Evolutionary conservation across 2,888 invertebrate species (phyloP), one percentile per base, ranked within the genome.

Genomic region (Drosophila birchii): DNA sequence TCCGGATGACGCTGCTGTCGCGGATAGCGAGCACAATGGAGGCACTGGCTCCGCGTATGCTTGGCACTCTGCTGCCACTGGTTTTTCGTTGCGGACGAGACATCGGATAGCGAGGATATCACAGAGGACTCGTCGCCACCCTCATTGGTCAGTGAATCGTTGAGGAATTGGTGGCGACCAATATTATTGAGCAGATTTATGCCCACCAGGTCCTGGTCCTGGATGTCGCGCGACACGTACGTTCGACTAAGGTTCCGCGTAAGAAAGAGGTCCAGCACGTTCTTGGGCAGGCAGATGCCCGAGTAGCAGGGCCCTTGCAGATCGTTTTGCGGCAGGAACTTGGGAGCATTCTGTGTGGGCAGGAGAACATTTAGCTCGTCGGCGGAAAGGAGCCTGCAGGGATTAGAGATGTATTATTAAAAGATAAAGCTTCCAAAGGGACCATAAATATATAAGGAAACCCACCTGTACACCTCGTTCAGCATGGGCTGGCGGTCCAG

Each of bases 61-160:
- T 91, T 92, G 16, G 86, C 82, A 18, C 90, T 88, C 90, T 91
- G 92, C 76, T 92, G 93, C 14, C 87, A 61, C 20, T 61, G 64
- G 0, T 49, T 43, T 5, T 49, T 18, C 11, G 49, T 38, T 36
- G 91, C 90, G 39, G 91, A 91, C 9, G 91, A 91, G 1, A 93
- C 87, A 77, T 93, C 93, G 16, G 93, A 93, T n/a, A 92, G 86
- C 53, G 92, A 93, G 43, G 93, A 93, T 66, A 93, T 92, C 6
- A 91, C 87, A 34, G 91, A 92, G 32, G 92, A 91, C 73, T 92
- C 93, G 69, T 92, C 92, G 32, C 92, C 91, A 18, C 84, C 90
- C 56, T 91, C 90, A 69, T 92, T 92, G 61, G 91, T 92, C 29
- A 91, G 80, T 0, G 91, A 92, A 75, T 93, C 92, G 69, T 91